Evolutionary conservation across 2,888 invertebrate genomes (phyloP).

Genomic region (Halictus ligatus): DNA sequence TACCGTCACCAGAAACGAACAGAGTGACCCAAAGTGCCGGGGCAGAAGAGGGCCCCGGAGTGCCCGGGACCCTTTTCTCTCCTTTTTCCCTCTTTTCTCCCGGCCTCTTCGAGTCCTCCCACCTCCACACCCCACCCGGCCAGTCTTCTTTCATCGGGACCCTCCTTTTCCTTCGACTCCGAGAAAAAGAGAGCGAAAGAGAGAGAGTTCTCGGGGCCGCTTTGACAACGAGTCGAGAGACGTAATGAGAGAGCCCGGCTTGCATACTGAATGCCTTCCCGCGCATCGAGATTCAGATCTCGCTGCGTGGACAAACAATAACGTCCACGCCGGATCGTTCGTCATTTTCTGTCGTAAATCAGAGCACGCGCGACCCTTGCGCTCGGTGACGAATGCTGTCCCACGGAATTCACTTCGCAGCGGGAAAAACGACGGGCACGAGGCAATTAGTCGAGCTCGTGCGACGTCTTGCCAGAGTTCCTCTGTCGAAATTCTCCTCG

Average conservation of each 20-base stretch:
- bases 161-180: conserved; percentile 21
- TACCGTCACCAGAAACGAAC: conserved; percentile 75
- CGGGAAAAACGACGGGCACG: not conserved
- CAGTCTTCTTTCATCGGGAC: not conserved
- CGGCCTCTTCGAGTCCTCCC: not conserved
- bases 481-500: not conserved
- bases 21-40: conserved; percentile 59
- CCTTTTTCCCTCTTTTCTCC: conserved; percentile 17
- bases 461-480: not conserved
- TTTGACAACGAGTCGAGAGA: conserved; percentile 63
- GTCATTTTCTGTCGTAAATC: conserved; percentile 62
- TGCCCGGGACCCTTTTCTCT: conserved; percentile 25
- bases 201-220: conserved; percentile 29
- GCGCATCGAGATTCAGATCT: conserved; percentile 66
- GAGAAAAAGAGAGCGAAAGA: not conserved
- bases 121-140: not conserved
- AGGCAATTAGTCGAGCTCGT: not conserved
- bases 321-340: conserved; percentile 43
- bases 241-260: conserved; percentile 67
- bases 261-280: conserved; percentile 59
- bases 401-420: conserved; percentile 23
- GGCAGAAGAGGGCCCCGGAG: not conserved
- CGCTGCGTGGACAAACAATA: conserved; percentile 62
- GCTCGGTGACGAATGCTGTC: conserved; percentile 36
- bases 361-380: conserved; percentile 38